These are phyloP conservation scores for Halocaridina rubra DNA, from an alignment of 2,888 invertebrate species.

Conservation along the genomic window DNA sequence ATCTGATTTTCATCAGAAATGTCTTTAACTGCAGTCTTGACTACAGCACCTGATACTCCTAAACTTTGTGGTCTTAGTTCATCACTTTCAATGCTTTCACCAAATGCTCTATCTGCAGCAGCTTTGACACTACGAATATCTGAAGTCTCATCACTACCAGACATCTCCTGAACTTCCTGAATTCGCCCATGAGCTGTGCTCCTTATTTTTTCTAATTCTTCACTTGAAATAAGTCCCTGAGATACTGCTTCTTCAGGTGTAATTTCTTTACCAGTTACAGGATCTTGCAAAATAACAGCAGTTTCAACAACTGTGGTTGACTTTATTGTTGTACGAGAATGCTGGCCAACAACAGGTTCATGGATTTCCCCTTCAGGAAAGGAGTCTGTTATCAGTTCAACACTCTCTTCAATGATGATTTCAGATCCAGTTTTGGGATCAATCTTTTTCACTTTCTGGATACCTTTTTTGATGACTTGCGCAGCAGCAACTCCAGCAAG, in stretches of 20 bases:
- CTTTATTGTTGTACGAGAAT: slow-evolving; percentile 64
- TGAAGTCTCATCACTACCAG: neutral
- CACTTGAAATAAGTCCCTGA: slow-evolving; percentile 70
- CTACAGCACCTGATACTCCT: too few relatives aligned
- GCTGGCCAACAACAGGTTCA: slow-evolving; percentile 66
- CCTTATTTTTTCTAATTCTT: slow-evolving; percentile 70
- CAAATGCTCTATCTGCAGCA: neutral
- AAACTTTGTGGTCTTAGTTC: too few relatives aligned
- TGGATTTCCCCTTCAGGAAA: slow-evolving; percentile 70
- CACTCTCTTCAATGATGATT: slow-evolving; percentile 77
- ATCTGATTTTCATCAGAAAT: too few relatives aligned
- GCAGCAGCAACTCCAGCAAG: slow-evolving; percentile 63
- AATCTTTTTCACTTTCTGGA: slow-evolving; percentile 60
- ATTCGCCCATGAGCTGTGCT: slow-evolving; percentile 43
- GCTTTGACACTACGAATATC: neutral
- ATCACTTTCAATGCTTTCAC: neutral
- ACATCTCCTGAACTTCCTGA: slow-evolving; percentile 22
- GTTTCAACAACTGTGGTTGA: slow-evolving; percentile 64
- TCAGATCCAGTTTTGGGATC: slow-evolving; percentile 65
- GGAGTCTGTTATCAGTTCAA: slow-evolving; percentile 70
- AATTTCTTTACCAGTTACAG: slow-evolving; percentile 65
- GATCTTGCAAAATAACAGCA: slow-evolving; percentile 63
- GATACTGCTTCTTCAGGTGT: slow-evolving; percentile 70
- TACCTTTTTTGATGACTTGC: slow-evolving; percentile 52
- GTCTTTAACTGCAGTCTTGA: too few relatives aligned